Evolutionary conservation across 2,797 vertebrate species (phyloP).

Genomic region (Coreius guichenoti): DNA sequence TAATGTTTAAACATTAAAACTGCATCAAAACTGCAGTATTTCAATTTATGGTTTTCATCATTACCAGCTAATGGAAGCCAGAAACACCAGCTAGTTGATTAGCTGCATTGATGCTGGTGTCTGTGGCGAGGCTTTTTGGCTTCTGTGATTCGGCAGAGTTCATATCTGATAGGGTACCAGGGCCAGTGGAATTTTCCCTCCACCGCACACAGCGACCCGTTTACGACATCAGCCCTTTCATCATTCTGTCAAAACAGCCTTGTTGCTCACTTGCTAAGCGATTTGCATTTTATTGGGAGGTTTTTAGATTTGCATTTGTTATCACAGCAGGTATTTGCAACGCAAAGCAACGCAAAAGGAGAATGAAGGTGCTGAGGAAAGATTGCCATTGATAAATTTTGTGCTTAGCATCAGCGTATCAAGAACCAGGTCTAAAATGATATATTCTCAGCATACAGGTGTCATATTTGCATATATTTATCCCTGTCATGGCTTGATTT

Average conservation of each 20-base stretch:
- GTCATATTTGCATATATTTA: conserved; percentile 23
- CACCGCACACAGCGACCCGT: neutral
- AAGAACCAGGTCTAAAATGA: neutral
- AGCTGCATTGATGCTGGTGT: neutral
- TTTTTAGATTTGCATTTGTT: conserved; percentile 31
- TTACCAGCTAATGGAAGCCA: neutral
- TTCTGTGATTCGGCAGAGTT: neutral
- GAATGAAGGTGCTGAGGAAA: neutral
- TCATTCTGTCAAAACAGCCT: neutral
- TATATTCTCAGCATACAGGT: neutral
- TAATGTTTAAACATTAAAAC: neutral
- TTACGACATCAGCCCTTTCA: neutral
- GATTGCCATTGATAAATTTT: neutral
- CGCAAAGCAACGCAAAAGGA: conserved; percentile 33
- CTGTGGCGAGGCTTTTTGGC: neutral
- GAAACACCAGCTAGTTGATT: neutral
- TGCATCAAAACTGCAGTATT: neutral
- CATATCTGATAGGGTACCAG: neutral
- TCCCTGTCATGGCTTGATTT: neutral
- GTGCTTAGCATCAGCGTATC: neutral
- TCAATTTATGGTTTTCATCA: neutral
- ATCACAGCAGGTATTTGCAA: conserved; percentile 44
- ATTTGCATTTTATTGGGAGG: conserved; percentile 36
- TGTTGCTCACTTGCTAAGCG: neutral
- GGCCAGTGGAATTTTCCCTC: neutral